phyloP scores from a whole-genome alignment of 92 coral and sea anemone species.

The Paragorgia papillata region DNA sequence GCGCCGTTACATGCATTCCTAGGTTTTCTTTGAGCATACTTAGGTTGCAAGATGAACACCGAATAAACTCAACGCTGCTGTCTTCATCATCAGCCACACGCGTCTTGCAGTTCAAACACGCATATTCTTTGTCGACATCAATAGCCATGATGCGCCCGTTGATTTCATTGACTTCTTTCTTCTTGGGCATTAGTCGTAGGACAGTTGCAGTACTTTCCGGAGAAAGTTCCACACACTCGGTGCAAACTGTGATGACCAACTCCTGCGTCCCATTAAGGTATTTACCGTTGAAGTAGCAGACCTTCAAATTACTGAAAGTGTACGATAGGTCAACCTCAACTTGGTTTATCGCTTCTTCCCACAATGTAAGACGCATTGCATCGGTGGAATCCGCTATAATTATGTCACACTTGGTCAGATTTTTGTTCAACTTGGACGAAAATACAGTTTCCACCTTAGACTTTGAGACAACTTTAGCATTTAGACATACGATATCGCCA shows the following conservation, averaged over 20 bases:
- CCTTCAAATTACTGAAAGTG: conserved; percentile 41
- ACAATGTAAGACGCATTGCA: conserved; percentile 49
- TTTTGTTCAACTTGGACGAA: conserved; percentile 36
- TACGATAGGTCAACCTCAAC: conserved; percentile 36
- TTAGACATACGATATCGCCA: conserved; percentile 33
- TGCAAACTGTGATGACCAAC: conserved; percentile 5
- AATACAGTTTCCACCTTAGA: conserved; percentile 30
- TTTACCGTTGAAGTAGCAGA: conserved; percentile 44
- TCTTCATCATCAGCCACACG: conserved; percentile 15
- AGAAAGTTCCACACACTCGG: background rate
- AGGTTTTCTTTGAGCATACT: conserved; percentile 38
- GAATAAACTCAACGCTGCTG: background rate
- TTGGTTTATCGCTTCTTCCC: conserved; percentile 38
- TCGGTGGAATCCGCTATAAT: conserved; percentile 44
- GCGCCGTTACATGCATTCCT: conserved; percentile 4
- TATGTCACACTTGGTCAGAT: conserved; percentile 48
- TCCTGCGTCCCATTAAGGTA: conserved; percentile 38
- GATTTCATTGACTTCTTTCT: background rate
- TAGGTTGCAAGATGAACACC: conserved; percentile 45
- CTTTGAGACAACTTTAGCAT: conserved; percentile 33
- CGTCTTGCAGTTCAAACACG: conserved; percentile 39
- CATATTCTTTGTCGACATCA: conserved; percentile 25
- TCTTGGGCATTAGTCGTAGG: conserved; percentile 27
- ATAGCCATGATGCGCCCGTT: conserved; percentile 20
- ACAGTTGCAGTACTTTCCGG: conserved; percentile 32